Conservation (phyloP, 2,113 vertebrate genomes). For the Clarias batrachus region DNA sequence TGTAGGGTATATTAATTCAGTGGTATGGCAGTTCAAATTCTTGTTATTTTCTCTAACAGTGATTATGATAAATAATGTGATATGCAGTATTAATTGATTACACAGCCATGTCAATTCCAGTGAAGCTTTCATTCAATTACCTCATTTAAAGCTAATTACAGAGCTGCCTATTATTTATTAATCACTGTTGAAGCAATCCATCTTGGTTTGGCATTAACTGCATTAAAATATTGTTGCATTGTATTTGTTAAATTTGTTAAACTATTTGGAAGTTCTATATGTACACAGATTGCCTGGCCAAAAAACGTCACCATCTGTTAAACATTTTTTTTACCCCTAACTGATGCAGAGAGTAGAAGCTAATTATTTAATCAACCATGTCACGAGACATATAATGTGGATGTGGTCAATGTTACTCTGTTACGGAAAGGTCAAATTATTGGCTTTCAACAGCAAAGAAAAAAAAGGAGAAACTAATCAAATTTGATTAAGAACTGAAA, state of each 20-base stretch:
- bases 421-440: no score
- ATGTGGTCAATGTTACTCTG: no score
- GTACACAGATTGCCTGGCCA: no score
- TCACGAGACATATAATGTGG: no score
- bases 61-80: constrained; percentile 31
- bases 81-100: constrained; percentile 39
- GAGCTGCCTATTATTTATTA: constrained; percentile 41
- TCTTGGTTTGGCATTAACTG: constrained; percentile 38
- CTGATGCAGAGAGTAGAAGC: no score
- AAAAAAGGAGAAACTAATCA: no score
- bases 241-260: constrained; percentile 21
- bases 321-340: no score
- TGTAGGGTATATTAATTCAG: not conserved
- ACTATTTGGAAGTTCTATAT: no score
- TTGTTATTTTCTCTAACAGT: constrained; percentile 8
- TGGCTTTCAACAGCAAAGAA: no score
- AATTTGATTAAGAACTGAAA: no score
- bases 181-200: constrained; percentile 30
- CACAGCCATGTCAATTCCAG: constrained; percentile 36
- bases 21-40: not conserved
- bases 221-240: constrained; percentile 31
- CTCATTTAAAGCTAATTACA: constrained; percentile 43
- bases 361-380: no score
- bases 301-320: no score
- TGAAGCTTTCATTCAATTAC: constrained; percentile 46